These are phyloP conservation scores for Odontophorus gujanensis DNA, from an alignment of 2,113 vertebrate species.

Conservation along the genomic window DNA sequence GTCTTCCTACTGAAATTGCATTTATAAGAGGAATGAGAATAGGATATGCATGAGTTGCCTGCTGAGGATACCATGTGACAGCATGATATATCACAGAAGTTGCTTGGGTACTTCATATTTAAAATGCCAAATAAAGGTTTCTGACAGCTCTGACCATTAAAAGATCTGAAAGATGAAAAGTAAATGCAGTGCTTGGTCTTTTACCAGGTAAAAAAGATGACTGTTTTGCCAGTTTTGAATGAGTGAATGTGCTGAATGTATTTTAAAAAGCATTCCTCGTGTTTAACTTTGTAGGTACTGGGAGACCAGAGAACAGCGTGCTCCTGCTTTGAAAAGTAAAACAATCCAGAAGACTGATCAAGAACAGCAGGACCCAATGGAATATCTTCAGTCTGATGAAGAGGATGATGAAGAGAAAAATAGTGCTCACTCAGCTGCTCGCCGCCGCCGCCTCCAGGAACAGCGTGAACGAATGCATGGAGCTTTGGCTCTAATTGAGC, in stretches of 20 bases:
- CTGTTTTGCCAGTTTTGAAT: background rate
- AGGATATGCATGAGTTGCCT: background rate
- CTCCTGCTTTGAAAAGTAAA: conserved; percentile 86
- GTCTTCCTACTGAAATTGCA: background rate
- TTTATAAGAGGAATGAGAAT: background rate
- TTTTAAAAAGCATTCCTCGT: background rate
- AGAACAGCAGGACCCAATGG: conserved; percentile 96
- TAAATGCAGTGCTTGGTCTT: accelerated
- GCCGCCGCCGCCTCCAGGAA: conserved; percentile 88
- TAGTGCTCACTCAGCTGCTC: conserved; percentile 78
- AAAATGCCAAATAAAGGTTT: background rate
- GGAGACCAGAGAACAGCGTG: conserved; percentile 91
- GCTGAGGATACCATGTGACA: background rate
- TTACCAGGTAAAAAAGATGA: background rate
- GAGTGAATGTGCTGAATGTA: accelerated
- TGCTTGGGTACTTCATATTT: background rate
- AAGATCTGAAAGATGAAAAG: background rate
- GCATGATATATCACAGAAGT: background rate
- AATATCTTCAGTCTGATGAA: conserved; percentile 91
- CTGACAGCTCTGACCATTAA: background rate
- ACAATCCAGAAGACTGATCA: conserved; percentile 86
- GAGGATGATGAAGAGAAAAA: conserved; percentile 86
- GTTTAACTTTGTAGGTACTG: conserved; percentile 84
- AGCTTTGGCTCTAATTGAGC: conserved; percentile 94
- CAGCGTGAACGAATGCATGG: conserved; percentile 96